A percentile compares a stretch with the other conserved stretches of the same genome.
These are phyloP conservation scores for Scaeva pyrastri DNA, from an alignment of 2,888 invertebrate genomes.

Conservation along the genomic window DNA sequence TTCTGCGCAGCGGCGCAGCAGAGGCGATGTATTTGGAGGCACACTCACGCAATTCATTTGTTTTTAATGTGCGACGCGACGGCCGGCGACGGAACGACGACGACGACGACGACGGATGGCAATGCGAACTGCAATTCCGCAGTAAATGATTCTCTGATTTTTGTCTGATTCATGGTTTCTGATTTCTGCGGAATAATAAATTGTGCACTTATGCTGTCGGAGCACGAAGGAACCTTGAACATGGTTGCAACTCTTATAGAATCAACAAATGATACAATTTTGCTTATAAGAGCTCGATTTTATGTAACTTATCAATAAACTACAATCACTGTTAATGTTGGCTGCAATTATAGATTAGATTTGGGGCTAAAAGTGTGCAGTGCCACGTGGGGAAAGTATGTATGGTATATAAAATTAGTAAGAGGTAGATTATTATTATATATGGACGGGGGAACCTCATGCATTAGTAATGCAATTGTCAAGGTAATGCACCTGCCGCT, in stretches of 20 bases:
- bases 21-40: not conserved
- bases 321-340: conserved; percentile 21
- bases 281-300: not conserved
- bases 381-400: not conserved
- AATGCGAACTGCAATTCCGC: not conserved
- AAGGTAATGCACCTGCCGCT: conserved; percentile 73
- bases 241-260: conserved; percentile 51
- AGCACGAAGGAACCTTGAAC: conserved; percentile 58
- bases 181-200: conserved; percentile 51
- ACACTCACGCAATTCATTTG: conserved; percentile 33
- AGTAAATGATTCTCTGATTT: conserved; percentile 46
- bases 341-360: conserved; percentile 39
- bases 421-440: not conserved
- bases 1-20: not conserved
- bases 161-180: conserved; percentile 62
- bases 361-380: conserved; percentile 21
- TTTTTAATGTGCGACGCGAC: not conserved
- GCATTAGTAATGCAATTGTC: conserved; percentile 75
- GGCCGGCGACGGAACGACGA: not conserved
- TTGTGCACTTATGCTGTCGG: not conserved
- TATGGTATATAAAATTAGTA: no score
- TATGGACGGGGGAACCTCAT: conserved; percentile 22
- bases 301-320: conserved; percentile 57
- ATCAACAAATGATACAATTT: conserved; percentile 43
- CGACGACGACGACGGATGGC: not conserved